A percentile compares a stretch with the other conserved stretches of the same genome.
Evolutionary conservation across 2,888 invertebrate genomes (phyloP).

Genomic region (Ligdia adustata): DNA sequence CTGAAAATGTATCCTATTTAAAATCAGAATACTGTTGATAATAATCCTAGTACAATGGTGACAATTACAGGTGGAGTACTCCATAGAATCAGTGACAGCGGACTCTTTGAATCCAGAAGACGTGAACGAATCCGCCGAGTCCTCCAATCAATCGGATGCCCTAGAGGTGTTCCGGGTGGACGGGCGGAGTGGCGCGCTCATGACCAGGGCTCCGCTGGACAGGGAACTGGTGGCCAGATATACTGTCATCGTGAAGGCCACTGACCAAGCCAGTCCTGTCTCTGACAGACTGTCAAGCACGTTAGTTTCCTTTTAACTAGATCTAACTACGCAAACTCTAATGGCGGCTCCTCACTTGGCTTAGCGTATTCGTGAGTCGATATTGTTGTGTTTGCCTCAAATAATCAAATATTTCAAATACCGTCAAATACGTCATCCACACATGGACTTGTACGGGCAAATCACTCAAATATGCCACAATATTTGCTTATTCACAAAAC

Average conservation of each 20-base stretch:
- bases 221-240: conserved; percentile 95
- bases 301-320: conserved; percentile 47
- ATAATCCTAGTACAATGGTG: too few relatives aligned
- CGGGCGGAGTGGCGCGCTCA: conserved; percentile 92
- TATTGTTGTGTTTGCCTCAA: too few relatives aligned
- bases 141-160: conserved; percentile 74
- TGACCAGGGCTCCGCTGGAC: conserved; percentile 92
- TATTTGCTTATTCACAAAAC: too few relatives aligned
- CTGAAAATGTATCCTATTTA: too few relatives aligned
- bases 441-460: too few relatives aligned
- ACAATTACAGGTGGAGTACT: conserved; percentile 86
- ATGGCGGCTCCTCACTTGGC: too few relatives aligned
- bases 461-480: too few relatives aligned
- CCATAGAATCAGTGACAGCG: conserved; percentile 88
- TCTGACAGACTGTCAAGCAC: conserved; percentile 92
- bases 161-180: conserved; percentile 94
- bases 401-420: too few relatives aligned
- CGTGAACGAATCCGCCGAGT: conserved; percentile 61
- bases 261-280: conserved; percentile 92
- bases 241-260: conserved; percentile 92
- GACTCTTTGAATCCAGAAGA: conserved; percentile 64
- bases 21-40: too few relatives aligned
- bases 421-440: too few relatives aligned
- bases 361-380: too few relatives aligned
- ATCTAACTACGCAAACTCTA: not conserved